Evolutionary conservation across 2,113 vertebrate species (phyloP).

Genomic region (Chitala chitala): DNA sequence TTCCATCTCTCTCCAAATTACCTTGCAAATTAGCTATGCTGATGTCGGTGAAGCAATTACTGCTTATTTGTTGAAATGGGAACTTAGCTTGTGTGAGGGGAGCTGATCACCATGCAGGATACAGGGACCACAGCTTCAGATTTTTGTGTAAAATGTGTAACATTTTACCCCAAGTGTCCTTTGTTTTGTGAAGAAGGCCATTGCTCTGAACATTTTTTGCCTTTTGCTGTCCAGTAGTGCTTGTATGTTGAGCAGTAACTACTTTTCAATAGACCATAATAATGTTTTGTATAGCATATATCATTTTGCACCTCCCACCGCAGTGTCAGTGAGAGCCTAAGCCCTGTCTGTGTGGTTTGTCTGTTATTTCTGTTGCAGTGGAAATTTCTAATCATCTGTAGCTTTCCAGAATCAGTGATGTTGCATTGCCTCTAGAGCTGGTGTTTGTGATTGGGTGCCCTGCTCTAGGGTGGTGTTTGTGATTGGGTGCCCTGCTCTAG

Average conservation of each 20-base stretch:
- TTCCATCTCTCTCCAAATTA: slow-evolving; percentile 46
- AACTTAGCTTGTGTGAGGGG: neutral
- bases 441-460: too few relatives aligned
- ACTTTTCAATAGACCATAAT: neutral
- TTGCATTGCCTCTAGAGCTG: too few relatives aligned
- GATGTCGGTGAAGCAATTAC: slow-evolving; percentile 40
- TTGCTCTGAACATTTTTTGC: neutral
- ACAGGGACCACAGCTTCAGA: neutral
- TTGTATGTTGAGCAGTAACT: neutral
- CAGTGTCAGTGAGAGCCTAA: too few relatives aligned
- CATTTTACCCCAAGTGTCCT: neutral
- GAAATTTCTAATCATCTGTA: too few relatives aligned
- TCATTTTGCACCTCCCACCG: too few relatives aligned
- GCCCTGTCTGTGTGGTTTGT: too few relatives aligned
- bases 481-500: too few relatives aligned
- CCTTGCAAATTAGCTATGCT: slow-evolving; percentile 50
- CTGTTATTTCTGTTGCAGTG: too few relatives aligned
- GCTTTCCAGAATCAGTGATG: too few relatives aligned
- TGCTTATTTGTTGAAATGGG: slow-evolving; percentile 20
- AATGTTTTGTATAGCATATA: too few relatives aligned
- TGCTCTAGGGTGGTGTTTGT: too few relatives aligned
- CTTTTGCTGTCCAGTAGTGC: neutral
- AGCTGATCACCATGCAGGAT: slow-evolving; percentile 12
- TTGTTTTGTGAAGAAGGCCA: neutral
- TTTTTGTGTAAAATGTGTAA: neutral